Conservation (phyloP, 2,888 invertebrate species). For the Drosophila picticornis region DNA sequence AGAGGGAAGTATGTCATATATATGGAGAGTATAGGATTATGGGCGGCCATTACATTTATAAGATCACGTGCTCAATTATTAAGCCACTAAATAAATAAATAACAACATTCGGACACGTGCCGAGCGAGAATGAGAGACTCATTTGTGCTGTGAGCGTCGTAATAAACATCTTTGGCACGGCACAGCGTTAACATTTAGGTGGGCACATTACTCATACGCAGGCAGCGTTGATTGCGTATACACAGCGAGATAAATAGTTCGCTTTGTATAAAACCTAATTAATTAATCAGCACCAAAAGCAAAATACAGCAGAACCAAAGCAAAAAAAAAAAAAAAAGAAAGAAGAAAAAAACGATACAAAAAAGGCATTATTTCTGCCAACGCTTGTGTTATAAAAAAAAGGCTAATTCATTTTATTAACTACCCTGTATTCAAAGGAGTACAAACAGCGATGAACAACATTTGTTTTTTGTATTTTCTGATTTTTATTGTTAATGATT, state of each 20-base stretch:
- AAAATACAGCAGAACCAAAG: background rate
- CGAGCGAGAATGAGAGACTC: conserved; percentile 11
- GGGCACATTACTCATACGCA: conserved; percentile 75
- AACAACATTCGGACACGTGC: conserved; percentile 68
- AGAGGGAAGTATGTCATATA: background rate
- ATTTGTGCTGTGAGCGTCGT: conserved; percentile 8
- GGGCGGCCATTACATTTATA: conserved; percentile 69
- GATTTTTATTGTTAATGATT: background rate
- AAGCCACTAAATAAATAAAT: conserved; percentile 81
- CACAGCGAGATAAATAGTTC: conserved; percentile 59
- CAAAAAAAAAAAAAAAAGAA: conserved; percentile 1
- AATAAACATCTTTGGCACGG: conserved; percentile 41
- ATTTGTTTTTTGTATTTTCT: background rate
- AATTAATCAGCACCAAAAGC: conserved; percentile 60
- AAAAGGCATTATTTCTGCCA: background rate
- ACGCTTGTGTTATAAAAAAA: background rate
- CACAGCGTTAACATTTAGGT: conserved; percentile 45
- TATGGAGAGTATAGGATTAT: conserved; percentile 38
- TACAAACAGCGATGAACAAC: background rate
- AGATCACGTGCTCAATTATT: conserved; percentile 80
- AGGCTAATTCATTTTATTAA: background rate
- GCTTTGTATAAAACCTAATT: conserved; percentile 62
- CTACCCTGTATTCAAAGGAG: background rate
- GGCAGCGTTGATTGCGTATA: conserved; percentile 30
- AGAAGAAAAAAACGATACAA: background rate